phyloP scores from a whole-genome alignment of 2,888 invertebrate species.

The Drepanosiphum platanoidis region DNA sequence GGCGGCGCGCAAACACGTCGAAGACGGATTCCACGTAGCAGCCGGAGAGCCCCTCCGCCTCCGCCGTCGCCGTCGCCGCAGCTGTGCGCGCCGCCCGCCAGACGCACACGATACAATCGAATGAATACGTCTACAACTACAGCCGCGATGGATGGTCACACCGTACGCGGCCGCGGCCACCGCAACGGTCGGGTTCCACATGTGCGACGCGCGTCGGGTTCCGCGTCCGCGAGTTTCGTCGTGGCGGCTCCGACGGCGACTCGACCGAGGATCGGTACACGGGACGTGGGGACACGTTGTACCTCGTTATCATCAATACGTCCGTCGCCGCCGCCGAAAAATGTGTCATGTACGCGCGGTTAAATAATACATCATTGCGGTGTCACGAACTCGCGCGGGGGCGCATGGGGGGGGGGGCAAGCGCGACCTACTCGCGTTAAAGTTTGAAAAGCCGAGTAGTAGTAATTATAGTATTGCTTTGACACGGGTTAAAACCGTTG shows the following conservation, averaged over 20 bases:
- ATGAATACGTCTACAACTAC: background rate
- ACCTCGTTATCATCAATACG: background rate
- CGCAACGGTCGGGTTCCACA: background rate
- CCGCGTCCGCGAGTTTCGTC: background rate
- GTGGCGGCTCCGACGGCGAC: background rate
- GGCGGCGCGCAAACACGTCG: background rate
- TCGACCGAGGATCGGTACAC: background rate
- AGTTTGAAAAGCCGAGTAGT: too few relatives aligned
- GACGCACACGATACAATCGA: background rate
- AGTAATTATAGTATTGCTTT: too few relatives aligned
- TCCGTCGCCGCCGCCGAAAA: background rate
- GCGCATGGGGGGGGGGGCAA: background rate
- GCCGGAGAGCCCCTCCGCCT: background rate
- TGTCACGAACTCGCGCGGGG: background rate
- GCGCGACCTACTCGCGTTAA: too few relatives aligned
- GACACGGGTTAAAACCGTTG: too few relatives aligned
- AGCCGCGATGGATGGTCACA: background rate
- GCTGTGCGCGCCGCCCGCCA: conserved; percentile 1
- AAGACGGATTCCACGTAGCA: conserved; percentile 53
- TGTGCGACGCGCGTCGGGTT: background rate
- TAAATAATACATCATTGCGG: background rate
- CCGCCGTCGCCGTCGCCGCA: conserved; percentile 16
- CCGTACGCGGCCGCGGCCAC: background rate
- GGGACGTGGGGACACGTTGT: background rate
- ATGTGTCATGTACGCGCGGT: background rate